A percentile compares a stretch with the other conserved stretches of the same genome.
These are phyloP conservation scores for Pachyuromys duprasi DNA, from an alignment of 2,797 vertebrate species.

Conservation along the genomic window DNA sequence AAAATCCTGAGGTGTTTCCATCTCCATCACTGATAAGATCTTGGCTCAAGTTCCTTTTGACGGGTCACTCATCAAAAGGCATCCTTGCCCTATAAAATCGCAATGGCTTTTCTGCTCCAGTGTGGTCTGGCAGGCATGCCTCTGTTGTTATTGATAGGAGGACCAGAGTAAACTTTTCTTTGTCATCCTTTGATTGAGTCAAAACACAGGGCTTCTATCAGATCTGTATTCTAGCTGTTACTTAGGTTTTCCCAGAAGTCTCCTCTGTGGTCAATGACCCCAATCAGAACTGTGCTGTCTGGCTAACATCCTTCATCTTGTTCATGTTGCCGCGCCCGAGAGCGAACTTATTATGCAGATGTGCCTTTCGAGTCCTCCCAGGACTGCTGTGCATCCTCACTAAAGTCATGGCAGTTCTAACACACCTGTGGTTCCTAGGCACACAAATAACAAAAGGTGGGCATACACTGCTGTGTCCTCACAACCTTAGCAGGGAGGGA, in stretches of 20 bases:
- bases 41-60: conserved; percentile 18
- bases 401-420: not conserved
- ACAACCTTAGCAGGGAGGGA: not conserved
- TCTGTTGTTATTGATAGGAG: not conserved
- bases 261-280: not conserved
- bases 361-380: conserved; percentile 44
- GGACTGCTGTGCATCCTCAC: not conserved
- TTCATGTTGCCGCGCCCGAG: not conserved
- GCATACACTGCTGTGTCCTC: not conserved
- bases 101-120: accelerated
- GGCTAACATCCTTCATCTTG: conserved; percentile 31
- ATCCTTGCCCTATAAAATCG: not conserved
- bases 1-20: conserved; percentile 52
- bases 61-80: conserved; percentile 5
- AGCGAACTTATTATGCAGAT: conserved; percentile 41
- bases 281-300: not conserved
- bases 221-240: conserved; percentile 7
- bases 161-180: not conserved
- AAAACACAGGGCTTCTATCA: not conserved
- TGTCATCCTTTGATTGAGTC: conserved; percentile 24
- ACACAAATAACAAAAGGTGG: not conserved
- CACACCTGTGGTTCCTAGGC: not conserved
- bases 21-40: conserved; percentile 30
- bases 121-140: not conserved
- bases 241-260: conserved; percentile 54